Conservation (phyloP, 2,797 vertebrate species). For the Tapirus indicus region DNA sequence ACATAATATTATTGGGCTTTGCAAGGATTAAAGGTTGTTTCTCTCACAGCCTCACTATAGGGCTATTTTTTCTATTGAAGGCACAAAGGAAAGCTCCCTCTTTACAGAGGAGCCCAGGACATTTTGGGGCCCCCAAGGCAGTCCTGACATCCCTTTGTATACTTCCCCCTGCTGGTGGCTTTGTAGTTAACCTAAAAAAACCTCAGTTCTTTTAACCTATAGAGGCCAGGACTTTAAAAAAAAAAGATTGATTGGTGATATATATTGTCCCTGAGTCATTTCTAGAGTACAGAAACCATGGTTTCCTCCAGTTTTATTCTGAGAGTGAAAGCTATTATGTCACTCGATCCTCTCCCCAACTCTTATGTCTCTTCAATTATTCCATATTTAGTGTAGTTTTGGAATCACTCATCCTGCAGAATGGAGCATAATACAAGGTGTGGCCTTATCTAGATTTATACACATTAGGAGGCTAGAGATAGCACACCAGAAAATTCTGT, state of each 20-base stretch:
- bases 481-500: neutral
- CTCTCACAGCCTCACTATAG: conserved; percentile 85
- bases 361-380: neutral
- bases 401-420: neutral
- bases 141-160: neutral
- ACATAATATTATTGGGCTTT: conserved; percentile 91
- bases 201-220: conserved; percentile 22
- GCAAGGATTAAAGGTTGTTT: conserved; percentile 90
- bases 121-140: conserved; percentile 24
- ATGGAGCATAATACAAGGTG: neutral
- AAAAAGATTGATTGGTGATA: neutral
- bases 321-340: neutral
- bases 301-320: neutral
- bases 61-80: conserved; percentile 68
- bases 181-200: conserved; percentile 34
- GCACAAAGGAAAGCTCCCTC: conserved; percentile 47
- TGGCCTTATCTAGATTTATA: no score
- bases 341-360: neutral
- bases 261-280: neutral
- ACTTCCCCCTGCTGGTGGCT: conserved; percentile 63
- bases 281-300: neutral
- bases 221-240: conserved; percentile 30
- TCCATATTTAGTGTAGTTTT: neutral
- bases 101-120: conserved; percentile 58
- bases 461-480: neutral